Evolutionary conservation across 2,797 vertebrate species (phyloP).

Genomic region (Typhlichthys subterraneus): DNA sequence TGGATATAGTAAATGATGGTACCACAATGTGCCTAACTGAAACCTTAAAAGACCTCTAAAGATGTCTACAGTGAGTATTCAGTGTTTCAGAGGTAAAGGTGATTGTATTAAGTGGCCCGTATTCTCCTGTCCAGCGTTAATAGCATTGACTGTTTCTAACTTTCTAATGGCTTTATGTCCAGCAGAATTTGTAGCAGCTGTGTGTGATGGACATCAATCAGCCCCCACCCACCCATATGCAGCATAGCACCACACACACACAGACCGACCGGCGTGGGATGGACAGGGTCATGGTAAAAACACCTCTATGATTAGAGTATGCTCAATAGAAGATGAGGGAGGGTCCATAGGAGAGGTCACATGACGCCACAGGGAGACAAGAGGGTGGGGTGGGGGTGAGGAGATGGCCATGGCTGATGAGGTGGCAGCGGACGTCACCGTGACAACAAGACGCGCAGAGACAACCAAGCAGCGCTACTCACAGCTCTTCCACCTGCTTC

Average conservation of each 20-base stretch:
- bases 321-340: conserved; percentile 61
- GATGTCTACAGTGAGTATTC: too few species aligned
- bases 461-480: conserved; percentile 85
- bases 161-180: too few species aligned
- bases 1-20: too few species aligned
- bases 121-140: too few species aligned
- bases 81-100: too few species aligned
- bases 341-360: conserved; percentile 18
- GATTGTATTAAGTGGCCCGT: too few species aligned
- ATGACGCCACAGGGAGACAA: conserved; percentile 11
- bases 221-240: not conserved
- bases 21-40: too few species aligned
- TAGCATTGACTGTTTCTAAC: too few species aligned
- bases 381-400: not conserved
- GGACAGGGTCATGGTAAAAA: conserved; percentile 19
- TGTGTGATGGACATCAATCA: too few species aligned
- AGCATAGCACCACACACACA: conserved; percentile 17
- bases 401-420: conserved; percentile 6
- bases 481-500: conserved; percentile 99
- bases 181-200: too few species aligned
- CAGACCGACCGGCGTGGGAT: conserved; percentile 34
- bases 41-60: too few species aligned
- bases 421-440: conserved; percentile 19
- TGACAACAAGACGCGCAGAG: conserved; percentile 63
- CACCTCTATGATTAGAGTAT: conserved; percentile 58